Evolutionary conservation across 2,888 invertebrate genomes (phyloP).

Genomic region (Leucophora obtusa): DNA sequence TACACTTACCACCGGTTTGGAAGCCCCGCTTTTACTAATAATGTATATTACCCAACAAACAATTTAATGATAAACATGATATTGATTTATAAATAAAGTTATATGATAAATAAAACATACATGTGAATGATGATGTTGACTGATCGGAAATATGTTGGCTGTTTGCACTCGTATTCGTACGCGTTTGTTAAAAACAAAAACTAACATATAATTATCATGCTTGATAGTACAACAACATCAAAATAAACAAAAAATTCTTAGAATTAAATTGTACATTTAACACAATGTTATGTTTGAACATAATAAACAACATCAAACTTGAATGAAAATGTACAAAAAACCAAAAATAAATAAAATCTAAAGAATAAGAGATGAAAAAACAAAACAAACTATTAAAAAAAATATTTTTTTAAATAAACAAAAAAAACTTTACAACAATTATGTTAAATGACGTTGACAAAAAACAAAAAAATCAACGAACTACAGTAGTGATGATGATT

Average conservation of each 20-base stretch:
- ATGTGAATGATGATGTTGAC: not conserved
- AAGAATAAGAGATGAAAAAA: not conserved
- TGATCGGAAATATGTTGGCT: not conserved
- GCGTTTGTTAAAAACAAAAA: slow-evolving; percentile 1
- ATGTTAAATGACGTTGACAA: slow-evolving; percentile 48
- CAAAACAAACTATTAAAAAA: not conserved
- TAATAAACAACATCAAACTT: not conserved
- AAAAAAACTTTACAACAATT: slow-evolving; percentile 41
- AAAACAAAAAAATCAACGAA: slow-evolving; percentile 34
- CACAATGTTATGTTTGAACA: not conserved
- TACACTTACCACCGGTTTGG: no score
- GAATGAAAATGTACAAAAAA: not conserved
- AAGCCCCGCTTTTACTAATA: no score
- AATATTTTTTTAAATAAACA: not conserved
- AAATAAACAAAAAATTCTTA: slow-evolving; percentile 35
- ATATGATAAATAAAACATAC: not conserved
- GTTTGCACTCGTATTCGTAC: not conserved
- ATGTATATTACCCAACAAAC: not conserved
- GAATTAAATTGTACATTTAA: slow-evolving; percentile 44
- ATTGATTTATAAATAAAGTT: slow-evolving; percentile 6
- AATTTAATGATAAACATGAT: not conserved
- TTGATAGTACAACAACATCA: slow-evolving; percentile 31
- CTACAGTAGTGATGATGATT: slow-evolving; percentile 12
- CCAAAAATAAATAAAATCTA: not conserved
- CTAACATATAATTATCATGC: slow-evolving; percentile 46